Conservation (phyloP, 2,797 vertebrate genomes). For the Rachycentron canadum region DNA sequence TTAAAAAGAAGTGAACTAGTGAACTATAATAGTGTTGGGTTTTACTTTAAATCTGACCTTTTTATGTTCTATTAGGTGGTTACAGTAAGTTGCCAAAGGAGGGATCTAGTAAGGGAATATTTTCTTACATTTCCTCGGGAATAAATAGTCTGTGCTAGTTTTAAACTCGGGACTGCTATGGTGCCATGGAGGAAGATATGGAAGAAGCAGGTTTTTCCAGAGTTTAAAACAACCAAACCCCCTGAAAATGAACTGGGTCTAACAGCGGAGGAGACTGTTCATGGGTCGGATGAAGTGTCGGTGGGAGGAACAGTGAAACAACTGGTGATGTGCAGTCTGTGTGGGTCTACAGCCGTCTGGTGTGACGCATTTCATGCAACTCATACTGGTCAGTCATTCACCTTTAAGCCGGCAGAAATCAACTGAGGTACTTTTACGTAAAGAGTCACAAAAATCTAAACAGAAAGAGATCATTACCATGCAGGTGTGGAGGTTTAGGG, state of each 20-base stretch:
- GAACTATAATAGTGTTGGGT: slow-evolving; percentile 45
- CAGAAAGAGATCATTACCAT: slow-evolving; percentile 25
- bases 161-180: slow-evolving; percentile 14
- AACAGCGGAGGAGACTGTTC: not conserved
- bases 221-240: slow-evolving; percentile 24
- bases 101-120: slow-evolving; percentile 40
- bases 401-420: slow-evolving; percentile 5
- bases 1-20: slow-evolving; percentile 53
- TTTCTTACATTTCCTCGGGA: slow-evolving; percentile 27
- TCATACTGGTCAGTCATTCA: slow-evolving; percentile 10
- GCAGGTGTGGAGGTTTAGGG: slow-evolving; percentile 4
- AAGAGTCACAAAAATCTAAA: slow-evolving; percentile 15
- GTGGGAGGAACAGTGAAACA: slow-evolving; percentile 47
- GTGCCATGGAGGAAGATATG: slow-evolving; percentile 4
- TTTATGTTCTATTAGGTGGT: slow-evolving; percentile 48
- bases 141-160: slow-evolving; percentile 17
- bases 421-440: slow-evolving; percentile 24
- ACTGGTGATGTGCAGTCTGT: slow-evolving; percentile 52
- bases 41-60: slow-evolving; percentile 59
- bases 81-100: slow-evolving; percentile 62
- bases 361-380: slow-evolving; percentile 58
- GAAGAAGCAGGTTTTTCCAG: slow-evolving; percentile 20
- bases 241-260: slow-evolving; percentile 3
- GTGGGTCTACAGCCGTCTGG: slow-evolving; percentile 63
- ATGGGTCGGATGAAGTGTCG: not conserved